phyloP scores from a whole-genome alignment of 2,797 vertebrate genomes.

The Halcyon leucocephala region DNA sequence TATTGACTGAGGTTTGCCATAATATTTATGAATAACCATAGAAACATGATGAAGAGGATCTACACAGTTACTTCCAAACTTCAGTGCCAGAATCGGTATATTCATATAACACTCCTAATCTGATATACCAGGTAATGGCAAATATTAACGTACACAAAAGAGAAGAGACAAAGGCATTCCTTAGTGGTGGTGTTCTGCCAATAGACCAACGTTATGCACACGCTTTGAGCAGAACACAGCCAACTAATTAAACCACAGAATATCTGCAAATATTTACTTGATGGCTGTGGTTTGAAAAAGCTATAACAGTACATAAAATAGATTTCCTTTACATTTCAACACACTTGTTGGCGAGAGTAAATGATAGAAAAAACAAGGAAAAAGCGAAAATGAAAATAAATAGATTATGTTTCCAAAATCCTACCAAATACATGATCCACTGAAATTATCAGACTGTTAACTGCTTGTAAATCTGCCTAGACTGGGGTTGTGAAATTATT shows the following conservation, averaged over 20 bases:
- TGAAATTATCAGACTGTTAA: slow-evolving; percentile 37
- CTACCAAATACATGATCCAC: not conserved
- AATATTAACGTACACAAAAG: slow-evolving; percentile 5
- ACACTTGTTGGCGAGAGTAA: not conserved
- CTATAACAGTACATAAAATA: not conserved
- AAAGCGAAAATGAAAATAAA: slow-evolving; percentile 30
- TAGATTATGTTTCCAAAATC: slow-evolving; percentile 38
- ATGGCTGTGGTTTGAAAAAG: slow-evolving; percentile 41
- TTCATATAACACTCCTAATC: slow-evolving; percentile 37
- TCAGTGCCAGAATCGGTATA: slow-evolving; percentile 35
- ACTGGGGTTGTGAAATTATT: not conserved
- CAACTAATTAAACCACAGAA: slow-evolving; percentile 49
- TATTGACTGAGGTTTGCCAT: slow-evolving; percentile 58
- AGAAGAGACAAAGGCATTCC: slow-evolving; percentile 28
- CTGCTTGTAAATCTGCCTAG: slow-evolving; percentile 61
- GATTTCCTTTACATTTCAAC: slow-evolving; percentile 24
- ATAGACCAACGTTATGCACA: not conserved
- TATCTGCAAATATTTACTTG: slow-evolving; percentile 19
- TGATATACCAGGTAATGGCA: slow-evolving; percentile 51
- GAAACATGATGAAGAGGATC: slow-evolving; percentile 61
- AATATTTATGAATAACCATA: slow-evolving; percentile 76
- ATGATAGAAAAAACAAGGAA: not conserved
- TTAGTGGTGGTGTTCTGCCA: not conserved
- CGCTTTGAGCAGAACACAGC: not conserved
- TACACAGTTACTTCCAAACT: slow-evolving; percentile 56